Evolutionary conservation across 1,140 invertebrate species (phyloP).

Genomic region (Zelostemma sp.): DNA sequence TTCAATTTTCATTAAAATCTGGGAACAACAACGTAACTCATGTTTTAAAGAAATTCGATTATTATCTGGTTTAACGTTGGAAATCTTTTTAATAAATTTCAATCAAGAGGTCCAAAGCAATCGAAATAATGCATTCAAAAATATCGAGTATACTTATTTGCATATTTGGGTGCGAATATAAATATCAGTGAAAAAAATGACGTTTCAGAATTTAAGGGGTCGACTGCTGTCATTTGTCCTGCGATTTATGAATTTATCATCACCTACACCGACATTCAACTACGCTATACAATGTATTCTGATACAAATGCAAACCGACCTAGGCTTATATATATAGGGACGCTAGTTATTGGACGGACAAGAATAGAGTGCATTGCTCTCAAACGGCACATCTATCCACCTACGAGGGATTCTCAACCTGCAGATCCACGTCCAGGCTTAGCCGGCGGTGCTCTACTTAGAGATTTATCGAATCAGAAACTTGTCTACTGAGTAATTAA

Average conservation of each 20-base stretch:
- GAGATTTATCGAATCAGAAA: constrained; percentile 19
- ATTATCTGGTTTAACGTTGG: too few relatives aligned
- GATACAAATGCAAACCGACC: constrained; percentile 32
- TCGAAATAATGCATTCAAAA: too few relatives aligned
- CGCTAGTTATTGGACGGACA: constrained; percentile 52
- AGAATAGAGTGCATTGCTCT: constrained; percentile 58
- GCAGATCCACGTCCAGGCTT: constrained; percentile 21
- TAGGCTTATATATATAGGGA: constrained; percentile 35
- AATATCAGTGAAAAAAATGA: constrained; percentile 25
- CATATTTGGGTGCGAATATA: constrained; percentile 10
- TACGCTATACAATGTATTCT: constrained; percentile 29
- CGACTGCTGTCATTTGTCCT: constrained; percentile 34
- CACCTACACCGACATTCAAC: constrained; percentile 30
- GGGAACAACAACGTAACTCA: too few relatives aligned
- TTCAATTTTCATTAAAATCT: too few relatives aligned
- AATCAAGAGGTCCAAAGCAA: too few relatives aligned
- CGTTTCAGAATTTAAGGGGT: constrained; percentile 12
- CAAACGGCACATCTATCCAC: constrained; percentile 54
- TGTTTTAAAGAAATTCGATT: too few relatives aligned
- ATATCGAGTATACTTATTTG: too few relatives aligned
- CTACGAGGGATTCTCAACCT: constrained; percentile 50
- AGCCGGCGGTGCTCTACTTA: constrained; percentile 39
- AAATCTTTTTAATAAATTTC: too few relatives aligned
- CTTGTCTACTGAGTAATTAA: neutral
- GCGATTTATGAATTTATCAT: constrained; percentile 42